Conservation (phyloP, 2,888 invertebrate species). For the Lymantria monacha region DNA sequence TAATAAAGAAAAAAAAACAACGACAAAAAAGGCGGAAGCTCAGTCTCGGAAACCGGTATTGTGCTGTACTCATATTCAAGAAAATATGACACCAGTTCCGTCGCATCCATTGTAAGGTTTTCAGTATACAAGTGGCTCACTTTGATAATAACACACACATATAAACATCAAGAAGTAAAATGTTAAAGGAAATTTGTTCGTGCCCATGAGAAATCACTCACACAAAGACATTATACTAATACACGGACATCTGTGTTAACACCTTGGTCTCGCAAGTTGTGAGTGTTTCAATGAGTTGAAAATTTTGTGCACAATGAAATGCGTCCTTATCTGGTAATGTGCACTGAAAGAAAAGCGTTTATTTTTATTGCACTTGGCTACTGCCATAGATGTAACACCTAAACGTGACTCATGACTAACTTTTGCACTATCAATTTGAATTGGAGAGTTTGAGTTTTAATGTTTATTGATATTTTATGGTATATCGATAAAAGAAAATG, state of each 20-base stretch:
- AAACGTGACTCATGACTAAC: constrained; percentile 42
- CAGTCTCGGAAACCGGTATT: constrained; percentile 48
- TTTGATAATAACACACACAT: constrained; percentile 25
- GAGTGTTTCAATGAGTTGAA: constrained; percentile 12
- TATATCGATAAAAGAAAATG: constrained; percentile 3
- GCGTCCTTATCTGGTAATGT: constrained; percentile 37
- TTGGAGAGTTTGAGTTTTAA: constrained; percentile 28
- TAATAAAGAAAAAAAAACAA: constrained; percentile 23
- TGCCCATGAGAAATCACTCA: not conserved
- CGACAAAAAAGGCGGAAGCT: constrained; percentile 37
- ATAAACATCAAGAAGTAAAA: constrained; percentile 10
- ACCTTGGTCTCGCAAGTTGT: constrained; percentile 17
- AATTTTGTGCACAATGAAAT: constrained; percentile 25
- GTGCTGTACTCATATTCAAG: constrained; percentile 51
- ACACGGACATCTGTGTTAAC: constrained; percentile 4
- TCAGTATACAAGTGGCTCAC: constrained; percentile 26
- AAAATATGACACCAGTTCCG: constrained; percentile 54
- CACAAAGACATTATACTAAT: not conserved
- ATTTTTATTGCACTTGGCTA: constrained; percentile 45
- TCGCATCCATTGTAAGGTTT: constrained; percentile 39
- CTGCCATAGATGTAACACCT: constrained; percentile 38
- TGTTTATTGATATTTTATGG: constrained; percentile 27
- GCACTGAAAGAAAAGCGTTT: constrained; percentile 41
- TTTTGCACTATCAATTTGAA: constrained; percentile 34
- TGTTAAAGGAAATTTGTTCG: not conserved